Base-by-base conservation (phyloP, 2,888 invertebrate species). In the Cephus pulcher region DNA sequence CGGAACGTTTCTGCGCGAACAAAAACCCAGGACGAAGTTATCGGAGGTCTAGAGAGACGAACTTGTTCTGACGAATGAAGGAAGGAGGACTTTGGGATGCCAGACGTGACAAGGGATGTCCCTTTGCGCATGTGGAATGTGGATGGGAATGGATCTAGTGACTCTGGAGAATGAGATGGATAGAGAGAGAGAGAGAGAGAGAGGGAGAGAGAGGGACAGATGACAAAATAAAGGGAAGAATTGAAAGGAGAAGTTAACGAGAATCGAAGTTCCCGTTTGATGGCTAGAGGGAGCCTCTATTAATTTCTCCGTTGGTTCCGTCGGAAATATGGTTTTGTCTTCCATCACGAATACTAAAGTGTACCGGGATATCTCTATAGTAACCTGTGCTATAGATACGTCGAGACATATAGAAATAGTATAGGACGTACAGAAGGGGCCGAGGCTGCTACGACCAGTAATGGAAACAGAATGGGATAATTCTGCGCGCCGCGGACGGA, bases 401-500 rank as follows among this genome's bases (percentile, higher is more conserved):
- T 23, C 23, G 23, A 56, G 56, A 23, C 23, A 56, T 40, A 40
- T 23, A 56, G 56, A 56, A 56, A 23, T 56, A 56, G 56, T 23
- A 56, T 23, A 56, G 56, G 9, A 9, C 2, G 56, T 56, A 56
- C 56, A 33, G 32, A 33, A 33, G 32, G 33, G 37, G 80, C 73
- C 68, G 73, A 35, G 73, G 33, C 70, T 79, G 80, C 82, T 76
- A 83, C 83, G 80, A 84, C 84, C 84, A 85, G 89, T 89, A 90
- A 90, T 88, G 86, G 88, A 87, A 87, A 88, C 88, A 88, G 88
- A 90, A 89, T 88, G 88, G 89, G 88, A 90, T 90, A 91, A 91
- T 90, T 90, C 88, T 84, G 87, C 84, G 86, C 87, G 86, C 88
- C 85, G 88, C 88, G 88, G 86, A 89, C 87, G 89, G 88, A 89